Evolutionary conservation across 2,888 invertebrate genomes (phyloP), one percentile per base, ranked within the genome.

Genomic region (Rhogogaster chlorosoma): DNA sequence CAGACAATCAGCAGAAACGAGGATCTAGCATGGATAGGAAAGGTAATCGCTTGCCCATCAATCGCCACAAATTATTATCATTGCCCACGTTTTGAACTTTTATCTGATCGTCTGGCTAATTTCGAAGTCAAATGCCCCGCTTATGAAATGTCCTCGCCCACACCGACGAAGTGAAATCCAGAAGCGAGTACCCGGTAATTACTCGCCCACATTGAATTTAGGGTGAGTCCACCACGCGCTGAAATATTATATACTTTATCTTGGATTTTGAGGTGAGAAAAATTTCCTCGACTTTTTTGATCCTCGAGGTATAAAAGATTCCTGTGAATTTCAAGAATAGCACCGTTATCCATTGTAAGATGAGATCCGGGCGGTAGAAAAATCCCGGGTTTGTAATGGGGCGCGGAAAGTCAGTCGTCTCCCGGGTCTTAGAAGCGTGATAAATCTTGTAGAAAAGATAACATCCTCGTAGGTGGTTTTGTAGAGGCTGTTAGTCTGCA

Each of bases 381-480:
- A 18, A 36, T 70, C n/a, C 12, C 15, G 42, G 73, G 22, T 42
- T 73, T 73, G 22, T 42, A 12, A 38, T n/a, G 26, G 10, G 45
- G 73, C 73, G 73, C 73, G 45, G 73, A 73, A 73, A 73, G 26
- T 73, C 73, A 42, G 22, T 73, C 73, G 42, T 45, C 45, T 42
- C 42, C 26, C 26, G 45, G 73, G 5, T 9, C 18, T 26, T 7
- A 45, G 29, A 22, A 38, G 38, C 6, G n/a, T 32, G 5, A 80
- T 80, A 80, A 80, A 80, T 80, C 80, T 22, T 22, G 2, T 61
- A 15, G n/a, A 61, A 80, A 61, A 80, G 80, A 80, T 80, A 80
- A 38, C 77, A 77, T 80, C 80, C 80, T 77, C 77, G 77, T 49
- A 61, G 61, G 42, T 7, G 61, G 61, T 36, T 61, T 38, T 29